Evolutionary conservation across 2,888 invertebrate species (phyloP).

Genomic region (Schizotus pectinicornis): DNA sequence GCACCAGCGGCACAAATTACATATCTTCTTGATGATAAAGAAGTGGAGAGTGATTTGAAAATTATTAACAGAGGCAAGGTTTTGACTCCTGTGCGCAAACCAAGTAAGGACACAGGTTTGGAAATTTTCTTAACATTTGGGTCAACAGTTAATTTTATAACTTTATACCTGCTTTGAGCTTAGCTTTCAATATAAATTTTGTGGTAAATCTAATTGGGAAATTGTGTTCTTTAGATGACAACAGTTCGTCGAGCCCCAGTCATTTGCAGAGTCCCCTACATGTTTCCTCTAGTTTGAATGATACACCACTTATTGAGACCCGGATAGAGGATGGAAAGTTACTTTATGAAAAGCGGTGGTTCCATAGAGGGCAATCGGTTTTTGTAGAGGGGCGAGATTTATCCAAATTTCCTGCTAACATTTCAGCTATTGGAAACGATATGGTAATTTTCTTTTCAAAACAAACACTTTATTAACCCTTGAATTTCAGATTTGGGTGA

Average conservation of each 20-base stretch:
- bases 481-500: slow-evolving; percentile 82
- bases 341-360: slow-evolving; percentile 93
- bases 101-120: slow-evolving; percentile 51
- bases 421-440: slow-evolving; percentile 90
- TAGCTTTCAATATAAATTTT: neutral
- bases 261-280: slow-evolving; percentile 50
- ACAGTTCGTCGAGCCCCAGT: slow-evolving; percentile 57
- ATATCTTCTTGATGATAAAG: slow-evolving; percentile 85
- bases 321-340: slow-evolving; percentile 95
- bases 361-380: slow-evolving; percentile 91
- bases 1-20: slow-evolving; percentile 84
- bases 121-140: neutral
- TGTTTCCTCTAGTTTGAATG: slow-evolving; percentile 37
- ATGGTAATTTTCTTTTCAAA: slow-evolving; percentile 66
- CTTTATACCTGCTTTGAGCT: too few species aligned
- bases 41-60: slow-evolving; percentile 85
- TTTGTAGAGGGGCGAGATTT: slow-evolving; percentile 76
- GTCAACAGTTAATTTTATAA: too few species aligned
- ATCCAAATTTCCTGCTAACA: slow-evolving; percentile 84
- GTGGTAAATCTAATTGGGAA: slow-evolving; percentile 1
- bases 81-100: slow-evolving; percentile 62
- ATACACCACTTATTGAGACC: slow-evolving; percentile 71
- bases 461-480: neutral
- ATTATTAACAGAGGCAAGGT: slow-evolving; percentile 69
- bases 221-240: slow-evolving; percentile 31